Evolutionary conservation across 2,113 vertebrate genomes (phyloP).

Genomic region (Lethenteron reissneri): DNA sequence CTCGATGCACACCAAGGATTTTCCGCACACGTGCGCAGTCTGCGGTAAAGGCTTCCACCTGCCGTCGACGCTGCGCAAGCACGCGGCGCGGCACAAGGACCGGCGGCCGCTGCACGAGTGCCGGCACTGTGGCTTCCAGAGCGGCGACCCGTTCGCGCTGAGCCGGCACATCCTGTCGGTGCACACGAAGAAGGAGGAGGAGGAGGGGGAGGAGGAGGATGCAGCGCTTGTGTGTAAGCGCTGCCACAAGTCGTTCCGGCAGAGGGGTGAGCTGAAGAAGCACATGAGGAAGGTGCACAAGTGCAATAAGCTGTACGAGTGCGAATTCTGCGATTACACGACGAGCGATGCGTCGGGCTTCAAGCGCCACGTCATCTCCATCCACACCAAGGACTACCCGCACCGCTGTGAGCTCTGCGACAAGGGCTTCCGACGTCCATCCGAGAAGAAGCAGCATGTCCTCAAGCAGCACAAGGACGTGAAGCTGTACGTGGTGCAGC

Average conservation of each 20-base stretch:
- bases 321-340: slow-evolving; percentile 98
- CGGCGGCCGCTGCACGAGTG: slow-evolving; percentile 85
- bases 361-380: slow-evolving; percentile 95
- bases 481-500: too few species aligned
- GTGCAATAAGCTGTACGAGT: slow-evolving; percentile 85
- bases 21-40: slow-evolving; percentile 83
- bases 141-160: slow-evolving; percentile 76
- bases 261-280: slow-evolving; percentile 58
- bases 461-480: slow-evolving; percentile 94
- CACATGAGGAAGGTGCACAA: slow-evolving; percentile 64
- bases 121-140: slow-evolving; percentile 97
- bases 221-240: slow-evolving; percentile 71
- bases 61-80: slow-evolving; percentile 96
- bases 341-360: slow-evolving; percentile 94
- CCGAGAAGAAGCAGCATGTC: slow-evolving; percentile 99
- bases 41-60: slow-evolving; percentile 93
- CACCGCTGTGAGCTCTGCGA: slow-evolving; percentile 95
- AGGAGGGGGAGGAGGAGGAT: slow-evolving; percentile 19
- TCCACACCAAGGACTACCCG: slow-evolving; percentile 97
- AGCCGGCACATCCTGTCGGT: slow-evolving; percentile 96
- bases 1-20: slow-evolving; percentile 97
- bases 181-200: slow-evolving; percentile 42
- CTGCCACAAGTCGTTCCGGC: slow-evolving; percentile 58
- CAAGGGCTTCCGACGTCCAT: slow-evolving; percentile 86
- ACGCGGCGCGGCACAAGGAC: slow-evolving; percentile 63